These are phyloP conservation scores for Stenoptilia bipunctidactyla DNA, from an alignment of 2,888 invertebrate genomes.

Conservation along the genomic window DNA sequence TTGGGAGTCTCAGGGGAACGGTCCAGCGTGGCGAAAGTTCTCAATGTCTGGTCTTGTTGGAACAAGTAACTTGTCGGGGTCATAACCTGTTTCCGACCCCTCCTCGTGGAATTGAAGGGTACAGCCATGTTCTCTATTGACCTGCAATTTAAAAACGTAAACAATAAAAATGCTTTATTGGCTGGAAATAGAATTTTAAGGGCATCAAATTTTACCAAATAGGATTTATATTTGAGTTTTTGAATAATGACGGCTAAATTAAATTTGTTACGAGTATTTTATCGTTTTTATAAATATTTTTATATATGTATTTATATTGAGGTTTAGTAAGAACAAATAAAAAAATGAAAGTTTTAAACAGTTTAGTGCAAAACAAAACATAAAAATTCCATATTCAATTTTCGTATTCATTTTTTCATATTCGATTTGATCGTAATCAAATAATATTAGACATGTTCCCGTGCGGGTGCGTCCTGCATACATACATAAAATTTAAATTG, in stretches of 20 bases:
- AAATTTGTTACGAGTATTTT: neutral
- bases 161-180: conserved; percentile 15
- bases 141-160: conserved; percentile 26
- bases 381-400: neutral
- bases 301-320: too few species aligned
- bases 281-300: neutral
- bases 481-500: conserved; percentile 31
- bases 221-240: neutral
- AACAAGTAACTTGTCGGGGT: conserved; percentile 69
- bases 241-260: too few species aligned
- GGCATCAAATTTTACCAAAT: conserved; percentile 4
- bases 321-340: too few species aligned
- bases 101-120: conserved; percentile 52
- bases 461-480: conserved; percentile 17
- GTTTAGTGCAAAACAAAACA: too few species aligned
- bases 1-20: conserved; percentile 21
- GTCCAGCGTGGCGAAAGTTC: conserved; percentile 31
- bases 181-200: conserved; percentile 1
- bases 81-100: conserved; percentile 71
- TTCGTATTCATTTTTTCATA: neutral
- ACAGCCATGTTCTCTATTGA: conserved; percentile 51
- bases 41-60: conserved; percentile 38
- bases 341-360: too few species aligned
- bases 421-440: conserved; percentile 1
- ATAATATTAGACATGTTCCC: conserved; percentile 14